Evolutionary conservation across 2,113 vertebrate species (phyloP), one percentile per base, ranked within the genome.

Genomic region (Pluvialis apricaria): DNA sequence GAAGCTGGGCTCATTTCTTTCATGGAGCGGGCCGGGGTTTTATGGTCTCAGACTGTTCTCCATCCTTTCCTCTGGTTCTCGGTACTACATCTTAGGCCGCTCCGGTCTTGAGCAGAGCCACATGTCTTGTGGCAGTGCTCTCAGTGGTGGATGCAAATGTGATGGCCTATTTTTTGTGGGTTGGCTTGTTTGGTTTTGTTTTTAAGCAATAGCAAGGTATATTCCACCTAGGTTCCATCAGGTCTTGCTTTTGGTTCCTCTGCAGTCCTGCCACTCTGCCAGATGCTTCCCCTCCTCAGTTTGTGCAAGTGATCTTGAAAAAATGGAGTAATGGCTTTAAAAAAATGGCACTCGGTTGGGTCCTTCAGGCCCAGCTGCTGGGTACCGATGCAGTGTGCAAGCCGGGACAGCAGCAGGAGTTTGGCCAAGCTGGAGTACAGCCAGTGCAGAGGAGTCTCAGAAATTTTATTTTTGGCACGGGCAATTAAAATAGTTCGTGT

Each of bases 41-140:
- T 51, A 31, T 17, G 52, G 31, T 24, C 54, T 79, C 1, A 2
- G 29, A 6, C 13, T 29, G 2, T 8, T 62, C 55, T 68, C 21
- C 31, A 7, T 61, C 55, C 24, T n/a, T 70, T 25, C 51, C 70
- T 61, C 65, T 64, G 26, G 26, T 65, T 58, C 7, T 6, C 36
- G 14, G 61, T 8, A 28, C 19, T 34, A 4, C 14, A 9, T 13
- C 54, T 62, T 34, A 7, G 58, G 21, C 44, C 1, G 0, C 44
- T 58, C 55, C 2, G 2, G 36, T 40, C 68, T 58, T 26, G 16
- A 64, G 49, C 31, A 25, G 57, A 52, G 64, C 16, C 42, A 2
- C 3, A 0, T 13, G 49, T n/a, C 72, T 45, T 17, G 5, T 15
- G 55, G 32, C 68, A 34, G 2, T 3, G 19, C 7, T 57, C 42